Percentiles rank a stretch among this genome's conserved stretches.
These are phyloP conservation scores for Ptyas mucosa DNA, from an alignment of 2,113 vertebrate species.

Conservation along the genomic window DNA sequence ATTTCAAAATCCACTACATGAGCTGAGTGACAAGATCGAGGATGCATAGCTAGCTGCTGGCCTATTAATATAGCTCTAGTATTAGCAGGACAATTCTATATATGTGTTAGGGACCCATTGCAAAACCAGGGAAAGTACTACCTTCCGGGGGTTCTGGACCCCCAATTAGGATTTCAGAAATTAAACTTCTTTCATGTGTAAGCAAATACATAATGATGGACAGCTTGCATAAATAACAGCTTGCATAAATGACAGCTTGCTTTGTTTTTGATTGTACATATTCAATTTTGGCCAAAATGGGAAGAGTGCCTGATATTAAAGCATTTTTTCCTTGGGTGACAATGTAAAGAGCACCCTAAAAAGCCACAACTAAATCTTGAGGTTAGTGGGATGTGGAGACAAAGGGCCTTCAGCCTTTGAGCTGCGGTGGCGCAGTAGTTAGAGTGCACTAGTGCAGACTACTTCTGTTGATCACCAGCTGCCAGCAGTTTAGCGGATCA, in stretches of 20 bases:
- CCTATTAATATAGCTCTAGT: neutral
- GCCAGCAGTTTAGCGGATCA: too few species aligned
- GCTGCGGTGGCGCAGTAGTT: too few species aligned
- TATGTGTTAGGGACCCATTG: neutral
- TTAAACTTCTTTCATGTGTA: neutral
- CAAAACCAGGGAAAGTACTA: neutral
- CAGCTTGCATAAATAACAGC: neutral
- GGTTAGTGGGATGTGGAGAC: neutral
- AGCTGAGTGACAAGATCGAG: neutral
- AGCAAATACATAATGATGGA: neutral
- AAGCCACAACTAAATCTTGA: neutral
- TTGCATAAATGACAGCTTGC: neutral
- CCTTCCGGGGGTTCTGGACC: neutral
- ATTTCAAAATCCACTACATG: constrained; percentile 10
- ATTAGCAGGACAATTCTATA: neutral
- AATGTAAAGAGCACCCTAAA: neutral
- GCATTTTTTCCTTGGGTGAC: neutral
- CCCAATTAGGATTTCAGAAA: neutral
- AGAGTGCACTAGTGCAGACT: too few species aligned
- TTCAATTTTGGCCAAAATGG: neutral
- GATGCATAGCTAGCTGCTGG: neutral
- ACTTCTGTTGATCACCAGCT: too few species aligned
- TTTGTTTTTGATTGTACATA: neutral
- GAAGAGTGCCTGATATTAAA: neutral
- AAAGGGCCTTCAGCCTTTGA: neutral